Base-by-base conservation (phyloP, 2,888 invertebrate genomes). In the Parnassius apollo region DNA sequence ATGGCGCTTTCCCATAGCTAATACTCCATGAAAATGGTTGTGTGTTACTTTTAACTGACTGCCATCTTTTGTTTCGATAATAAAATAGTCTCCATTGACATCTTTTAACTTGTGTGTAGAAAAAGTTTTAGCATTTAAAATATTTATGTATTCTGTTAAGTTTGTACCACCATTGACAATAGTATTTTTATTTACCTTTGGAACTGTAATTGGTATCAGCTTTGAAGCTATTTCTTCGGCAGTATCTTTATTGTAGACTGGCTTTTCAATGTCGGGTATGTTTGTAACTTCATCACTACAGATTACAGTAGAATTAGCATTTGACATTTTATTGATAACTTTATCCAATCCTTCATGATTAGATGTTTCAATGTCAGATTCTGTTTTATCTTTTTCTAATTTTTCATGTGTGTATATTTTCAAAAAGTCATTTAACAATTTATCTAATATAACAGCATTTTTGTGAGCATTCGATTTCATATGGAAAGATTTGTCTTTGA, bases 371-470 rank as follows among this genome's bases (percentile, higher is more conserved):
- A 45, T 46, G 3, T 44, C 35, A 13, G 13, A 42, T 54, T 60
- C 54, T 2, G 3, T 18, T 10, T 22, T 10, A 44, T 55, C 44
- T 13, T 2, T n/a, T 1, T 57, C 42, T 9, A 9, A 12, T 35
- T 51, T 46, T 8, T 61, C 56, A 18, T 53, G 53, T 1, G 25
- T 46, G 13, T 63, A 63, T 4, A 63, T 1, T 25, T 59, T 59
- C 8, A 56, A 46, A 9, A 59, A 56, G 12, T 63, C 48, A 2
- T 18, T 22, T 22, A 57, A 46, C 22, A 64, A 22, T 42, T 48
- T 56, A 48, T 64, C 63, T 12, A 64, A 42, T 10, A 42, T 4
- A 7, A 42, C n/a, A 1, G 59, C 50, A 42, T 64, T 59, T 42
- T 57, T 59, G 42, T 64, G 63, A 11, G 42, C 12, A 12, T 25